A percentile compares a stretch with the other conserved stretches of the same genome.
Evolutionary conservation across 2,888 invertebrate genomes (phyloP).

Genomic region (Frankliniella fusca): DNA sequence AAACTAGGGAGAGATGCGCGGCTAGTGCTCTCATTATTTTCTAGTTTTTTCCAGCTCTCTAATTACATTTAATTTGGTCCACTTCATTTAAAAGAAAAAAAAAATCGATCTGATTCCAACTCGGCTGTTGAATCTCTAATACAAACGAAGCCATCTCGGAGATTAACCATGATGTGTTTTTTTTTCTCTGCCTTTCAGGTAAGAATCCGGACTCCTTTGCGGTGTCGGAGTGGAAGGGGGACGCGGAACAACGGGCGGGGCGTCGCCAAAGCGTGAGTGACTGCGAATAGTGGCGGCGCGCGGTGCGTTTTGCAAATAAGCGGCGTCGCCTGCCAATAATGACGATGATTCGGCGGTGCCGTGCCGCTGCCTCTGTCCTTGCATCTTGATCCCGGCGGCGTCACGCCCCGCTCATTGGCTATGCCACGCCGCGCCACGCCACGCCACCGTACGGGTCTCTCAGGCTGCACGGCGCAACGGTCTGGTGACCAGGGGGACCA

Average conservation of each 20-base stretch:
- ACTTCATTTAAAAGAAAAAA: neutral
- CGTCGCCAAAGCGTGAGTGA: neutral
- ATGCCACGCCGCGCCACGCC: neutral
- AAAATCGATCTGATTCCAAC: neutral
- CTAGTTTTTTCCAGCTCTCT: too few relatives aligned
- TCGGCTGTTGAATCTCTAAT: too few relatives aligned
- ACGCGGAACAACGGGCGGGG: neutral
- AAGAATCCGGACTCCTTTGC: neutral
- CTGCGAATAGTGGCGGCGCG: neutral
- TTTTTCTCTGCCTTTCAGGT: neutral
- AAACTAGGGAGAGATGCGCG: too few relatives aligned
- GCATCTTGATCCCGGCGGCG: neutral
- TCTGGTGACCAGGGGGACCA: neutral
- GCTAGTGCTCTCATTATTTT: too few relatives aligned
- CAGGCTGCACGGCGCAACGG: neutral
- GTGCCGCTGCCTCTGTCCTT: neutral
- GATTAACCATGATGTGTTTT: neutral
- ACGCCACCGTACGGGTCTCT: neutral
- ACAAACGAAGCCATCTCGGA: too few relatives aligned
- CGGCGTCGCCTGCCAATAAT: neutral
- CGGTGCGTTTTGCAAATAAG: neutral
- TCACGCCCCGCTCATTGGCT: neutral
- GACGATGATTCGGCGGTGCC: neutral
- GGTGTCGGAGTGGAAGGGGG: neutral
- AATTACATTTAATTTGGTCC: neutral